Base-by-base conservation (phyloP, 2,797 vertebrate genomes). In the Kryptolebias ocellatus region DNA sequence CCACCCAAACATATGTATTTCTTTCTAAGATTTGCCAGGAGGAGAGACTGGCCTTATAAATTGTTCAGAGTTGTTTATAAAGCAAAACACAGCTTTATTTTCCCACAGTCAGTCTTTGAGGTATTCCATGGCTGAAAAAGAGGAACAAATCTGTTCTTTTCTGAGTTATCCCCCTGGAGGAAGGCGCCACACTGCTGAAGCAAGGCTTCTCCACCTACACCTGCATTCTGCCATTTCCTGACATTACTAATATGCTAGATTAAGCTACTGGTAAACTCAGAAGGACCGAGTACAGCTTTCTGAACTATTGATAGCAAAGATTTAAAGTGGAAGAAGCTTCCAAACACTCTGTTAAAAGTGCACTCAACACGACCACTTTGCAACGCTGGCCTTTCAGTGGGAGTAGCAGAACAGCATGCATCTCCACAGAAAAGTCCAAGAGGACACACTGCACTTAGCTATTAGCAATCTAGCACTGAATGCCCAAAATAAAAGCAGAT, bases 271-370 rank as follows among this genome's bases (percentile, higher is more conserved):
- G 80, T 78, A 65, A 67, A 83, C 67, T 77, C 67, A 52, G 29
- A 65, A 61, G 31, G 62, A 64, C 66, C 1, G 4, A 45, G 15
- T 42, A 61, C 60, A 56, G 44, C 64, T 72, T 71, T 52, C 66
- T 89, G 73, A 88, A 89, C 87, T 87, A 89, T 81, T 83, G 81
- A 90, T 78, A 82, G 78, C 37, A 53, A 54, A 53, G 64, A 64
- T 63, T 78, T 83, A 79, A 85, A 85, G 83, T 76, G 67, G 60
- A 76, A 62, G 64, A 78, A 44, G 67, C 80, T 62, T 78, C 72
- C 58, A 67, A 79, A 87, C 74, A 78, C 67, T 53, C 46, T 62
- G 75, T 63, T 60, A 83, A 80, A 47, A 89, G 89, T 89, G 87
- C 85, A 80, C 86, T 79, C 61, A 58, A 59, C 52, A 57, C 57